A percentile compares a stretch with the other conserved stretches of the same genome.
Conservation (phyloP, 2,797 vertebrate genomes). For the Fringilla coelebs region DNA sequence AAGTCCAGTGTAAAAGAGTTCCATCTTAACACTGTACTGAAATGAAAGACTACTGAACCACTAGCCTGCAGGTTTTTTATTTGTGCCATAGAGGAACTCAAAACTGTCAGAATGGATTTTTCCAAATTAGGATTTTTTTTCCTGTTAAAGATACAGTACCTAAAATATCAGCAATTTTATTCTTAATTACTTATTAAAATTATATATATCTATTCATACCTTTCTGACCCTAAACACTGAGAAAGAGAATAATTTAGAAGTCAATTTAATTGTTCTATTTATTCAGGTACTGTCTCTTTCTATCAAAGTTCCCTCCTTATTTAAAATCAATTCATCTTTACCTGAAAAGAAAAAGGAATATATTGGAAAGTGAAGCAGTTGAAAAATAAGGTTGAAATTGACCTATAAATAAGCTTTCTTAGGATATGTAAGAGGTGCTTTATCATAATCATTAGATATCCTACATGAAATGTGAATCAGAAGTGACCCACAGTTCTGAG, state of each 20-base stretch:
- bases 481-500: not conserved
- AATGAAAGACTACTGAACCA: not conserved
- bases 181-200: not conserved
- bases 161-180: not conserved
- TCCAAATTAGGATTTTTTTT: not conserved
- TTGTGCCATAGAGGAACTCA: not conserved
- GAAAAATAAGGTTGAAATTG: not conserved
- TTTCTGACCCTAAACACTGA: not conserved
- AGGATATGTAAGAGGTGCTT: not conserved
- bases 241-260: not conserved
- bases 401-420: not conserved
- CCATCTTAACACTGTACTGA: not conserved
- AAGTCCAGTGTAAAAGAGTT: not conserved
- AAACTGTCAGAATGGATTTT: constrained; percentile 43
- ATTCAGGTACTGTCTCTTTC: not conserved
- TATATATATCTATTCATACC: not conserved
- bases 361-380: not conserved
- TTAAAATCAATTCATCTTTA: not conserved
- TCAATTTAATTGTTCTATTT: not conserved
- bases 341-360: not conserved
- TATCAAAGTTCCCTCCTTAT: not conserved
- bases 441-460: not conserved
- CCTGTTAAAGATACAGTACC: not conserved
- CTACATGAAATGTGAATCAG: not conserved
- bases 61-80: constrained; percentile 9